Percentiles rank a stretch among this genome's conserved stretches.
Conservation (phyloP, 92 coral and sea anemone species). For the Porites evermanni region DNA sequence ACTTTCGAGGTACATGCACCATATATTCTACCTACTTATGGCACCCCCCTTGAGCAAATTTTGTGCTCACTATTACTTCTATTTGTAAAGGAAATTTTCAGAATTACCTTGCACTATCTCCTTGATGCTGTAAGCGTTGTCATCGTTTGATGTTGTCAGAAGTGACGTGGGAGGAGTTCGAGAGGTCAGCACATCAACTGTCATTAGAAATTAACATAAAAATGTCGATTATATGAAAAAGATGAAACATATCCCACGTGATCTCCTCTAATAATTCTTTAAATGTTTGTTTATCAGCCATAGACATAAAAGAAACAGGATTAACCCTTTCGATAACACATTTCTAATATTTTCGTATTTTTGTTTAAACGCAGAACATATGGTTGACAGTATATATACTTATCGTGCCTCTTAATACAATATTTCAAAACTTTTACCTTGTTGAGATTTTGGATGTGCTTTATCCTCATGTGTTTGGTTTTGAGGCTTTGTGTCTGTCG, state of each 20-base stretch:
- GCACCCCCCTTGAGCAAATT: no score
- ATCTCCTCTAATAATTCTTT: no score
- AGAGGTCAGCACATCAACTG: constrained; percentile 56
- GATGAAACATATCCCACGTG: neutral
- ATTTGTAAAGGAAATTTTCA: neutral
- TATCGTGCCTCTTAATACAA: no score
- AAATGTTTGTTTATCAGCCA: no score
- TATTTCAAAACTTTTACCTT: neutral
- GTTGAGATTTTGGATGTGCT: neutral
- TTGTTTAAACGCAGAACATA: no score
- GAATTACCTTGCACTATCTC: constrained; percentile 49
- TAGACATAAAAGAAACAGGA: no score
- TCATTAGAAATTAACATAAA: constrained; percentile 11
- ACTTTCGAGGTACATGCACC: no score
- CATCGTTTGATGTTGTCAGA: constrained; percentile 57
- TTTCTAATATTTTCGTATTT: no score
- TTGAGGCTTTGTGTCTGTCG: neutral
- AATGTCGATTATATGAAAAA: neutral
- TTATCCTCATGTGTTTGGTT: neutral
- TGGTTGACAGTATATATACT: no score
- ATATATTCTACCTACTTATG: no score
- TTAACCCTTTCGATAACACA: no score
- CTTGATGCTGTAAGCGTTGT: constrained; percentile 47
- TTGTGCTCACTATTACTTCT: no score
- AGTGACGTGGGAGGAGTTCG: constrained; percentile 57